A percentile compares a stretch with the other conserved stretches of the same genome.
Conservation (phyloP, 2,888 invertebrate species). For the Pollenia labialis region DNA sequence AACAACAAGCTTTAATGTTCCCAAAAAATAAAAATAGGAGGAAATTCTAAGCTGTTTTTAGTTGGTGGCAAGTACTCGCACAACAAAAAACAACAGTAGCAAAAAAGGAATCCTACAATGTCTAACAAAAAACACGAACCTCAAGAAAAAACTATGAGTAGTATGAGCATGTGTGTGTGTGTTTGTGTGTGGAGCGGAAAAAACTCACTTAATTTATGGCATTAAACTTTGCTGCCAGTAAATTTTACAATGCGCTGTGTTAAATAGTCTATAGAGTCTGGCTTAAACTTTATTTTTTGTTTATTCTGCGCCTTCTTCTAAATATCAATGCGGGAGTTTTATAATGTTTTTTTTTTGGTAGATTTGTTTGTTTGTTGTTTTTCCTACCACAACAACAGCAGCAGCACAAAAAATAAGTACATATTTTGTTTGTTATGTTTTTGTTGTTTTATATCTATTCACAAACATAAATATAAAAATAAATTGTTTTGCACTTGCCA, state of each 20-base stretch:
- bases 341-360: conserved; percentile 29
- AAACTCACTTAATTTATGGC: conserved; percentile 70
- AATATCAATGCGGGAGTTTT: conserved; percentile 62
- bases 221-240: conserved; percentile 71
- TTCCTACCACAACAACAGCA: conserved; percentile 43
- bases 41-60: conserved; percentile 63
- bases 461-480: conserved; percentile 48
- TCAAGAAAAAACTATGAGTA: neutral
- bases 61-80: conserved; percentile 33
- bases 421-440: conserved; percentile 35
- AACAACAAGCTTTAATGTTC: conserved; percentile 56
- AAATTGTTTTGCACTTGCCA: conserved; percentile 53
- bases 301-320: conserved; percentile 31
- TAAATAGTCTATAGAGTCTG: conserved; percentile 69
- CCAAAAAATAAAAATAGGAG: conserved; percentile 24
- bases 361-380: conserved; percentile 19
- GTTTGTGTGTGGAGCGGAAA: conserved; percentile 25
- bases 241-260: conserved; percentile 63
- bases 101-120: conserved; percentile 13
- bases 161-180: neutral
- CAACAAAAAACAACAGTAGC: neutral
- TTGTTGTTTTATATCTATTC: conserved; percentile 27
- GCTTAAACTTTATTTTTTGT: conserved; percentile 45
- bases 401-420: conserved; percentile 19
- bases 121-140: conserved; percentile 10